Evolutionary conservation across 92 coral and sea anemone species (phyloP).

Genomic region (Zoanthus gigantus): DNA sequence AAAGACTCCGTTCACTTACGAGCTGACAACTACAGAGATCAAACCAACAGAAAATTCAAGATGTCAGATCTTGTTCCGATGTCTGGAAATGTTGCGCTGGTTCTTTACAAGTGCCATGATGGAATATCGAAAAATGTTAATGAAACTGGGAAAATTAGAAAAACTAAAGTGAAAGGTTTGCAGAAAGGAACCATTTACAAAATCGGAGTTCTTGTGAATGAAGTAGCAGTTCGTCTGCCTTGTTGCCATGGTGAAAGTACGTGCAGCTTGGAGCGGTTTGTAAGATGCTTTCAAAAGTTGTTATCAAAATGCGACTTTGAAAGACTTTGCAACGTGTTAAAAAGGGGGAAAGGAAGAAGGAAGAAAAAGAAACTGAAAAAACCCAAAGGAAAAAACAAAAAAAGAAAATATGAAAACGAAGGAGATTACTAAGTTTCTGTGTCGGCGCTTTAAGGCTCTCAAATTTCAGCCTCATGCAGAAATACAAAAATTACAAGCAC

Average conservation of each 20-base stretch:
- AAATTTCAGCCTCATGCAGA: not conserved
- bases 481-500: not conserved
- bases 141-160: not conserved
- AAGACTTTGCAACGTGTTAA: not conserved
- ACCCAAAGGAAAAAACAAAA: not conserved
- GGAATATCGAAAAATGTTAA: not conserved
- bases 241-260: constrained; percentile 68
- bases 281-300: constrained; percentile 60
- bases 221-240: constrained; percentile 74
- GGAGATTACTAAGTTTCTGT: not conserved
- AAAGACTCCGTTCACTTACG: constrained; percentile 70
- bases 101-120: constrained; percentile 69
- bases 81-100: constrained; percentile 88
- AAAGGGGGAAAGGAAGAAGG: not conserved
- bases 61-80: constrained; percentile 77
- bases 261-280: constrained; percentile 70
- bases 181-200: constrained; percentile 1
- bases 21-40: constrained; percentile 75
- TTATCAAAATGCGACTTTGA: constrained; percentile 56
- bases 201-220: constrained; percentile 79
- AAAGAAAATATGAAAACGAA: not conserved
- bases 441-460: not conserved
- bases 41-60: constrained; percentile 74
- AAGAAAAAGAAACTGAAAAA: not conserved
- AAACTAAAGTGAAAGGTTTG: not conserved